Evolutionary conservation across 92 coral and sea anemone genomes (phyloP).

Genomic region (Chrysogorgia sp.): DNA sequence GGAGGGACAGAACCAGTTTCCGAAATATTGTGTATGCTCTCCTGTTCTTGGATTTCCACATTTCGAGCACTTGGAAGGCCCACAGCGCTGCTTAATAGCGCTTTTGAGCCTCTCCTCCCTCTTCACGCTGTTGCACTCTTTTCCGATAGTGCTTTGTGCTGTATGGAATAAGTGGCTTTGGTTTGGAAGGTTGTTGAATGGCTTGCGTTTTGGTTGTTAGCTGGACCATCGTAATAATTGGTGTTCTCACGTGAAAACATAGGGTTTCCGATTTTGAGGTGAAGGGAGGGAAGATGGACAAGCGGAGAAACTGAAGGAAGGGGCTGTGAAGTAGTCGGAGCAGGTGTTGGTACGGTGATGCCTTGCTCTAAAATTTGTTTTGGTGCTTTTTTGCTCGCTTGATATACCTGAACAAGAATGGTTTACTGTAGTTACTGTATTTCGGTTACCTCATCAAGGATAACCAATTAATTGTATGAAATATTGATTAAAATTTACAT

Average conservation of each 20-base stretch:
- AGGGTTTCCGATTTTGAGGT: not conserved
- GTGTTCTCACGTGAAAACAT: not conserved
- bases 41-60: constrained; percentile 24
- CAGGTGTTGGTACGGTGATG: not conserved
- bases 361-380: constrained; percentile 31
- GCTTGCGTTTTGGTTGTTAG: too few relatives aligned
- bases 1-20: constrained; percentile 49
- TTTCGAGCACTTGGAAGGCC: constrained; percentile 41
- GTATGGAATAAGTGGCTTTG: constrained; percentile 4
- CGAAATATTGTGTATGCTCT: constrained; percentile 17
- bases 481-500: too few relatives aligned
- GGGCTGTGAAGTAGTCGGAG: not conserved
- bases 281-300: constrained; percentile 1
- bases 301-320: too few relatives aligned
- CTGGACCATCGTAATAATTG: not conserved
- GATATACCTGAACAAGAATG: constrained; percentile 30
- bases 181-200: not conserved
- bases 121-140: not conserved
- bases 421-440: too few relatives aligned
- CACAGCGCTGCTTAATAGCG: constrained; percentile 32
- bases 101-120: constrained; percentile 4
- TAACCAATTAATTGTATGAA: not conserved
- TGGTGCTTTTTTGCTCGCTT: constrained; percentile 12
- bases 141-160: constrained; percentile 48
- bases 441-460: too few relatives aligned